Evolutionary conservation across 2,888 invertebrate genomes (phyloP).

Genomic region (Eristalis pertinax): DNA sequence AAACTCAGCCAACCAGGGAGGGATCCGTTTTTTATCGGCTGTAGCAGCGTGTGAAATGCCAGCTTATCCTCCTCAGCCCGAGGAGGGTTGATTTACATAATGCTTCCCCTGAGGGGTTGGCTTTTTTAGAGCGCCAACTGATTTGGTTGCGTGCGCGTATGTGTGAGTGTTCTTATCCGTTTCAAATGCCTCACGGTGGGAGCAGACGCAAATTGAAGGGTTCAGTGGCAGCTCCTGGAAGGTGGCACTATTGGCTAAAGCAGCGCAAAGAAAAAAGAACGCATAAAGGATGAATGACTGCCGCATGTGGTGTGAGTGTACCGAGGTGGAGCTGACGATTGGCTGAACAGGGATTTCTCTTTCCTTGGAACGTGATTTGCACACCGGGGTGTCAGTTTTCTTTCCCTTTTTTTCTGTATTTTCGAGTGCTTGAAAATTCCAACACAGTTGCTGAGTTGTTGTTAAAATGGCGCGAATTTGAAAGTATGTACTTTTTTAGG

Average conservation of each 20-base stretch:
- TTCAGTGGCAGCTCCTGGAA: slow-evolving; percentile 35
- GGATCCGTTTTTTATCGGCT: slow-evolving; percentile 24
- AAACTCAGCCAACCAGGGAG: slow-evolving; percentile 23
- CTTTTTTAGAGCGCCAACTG: slow-evolving; percentile 70
- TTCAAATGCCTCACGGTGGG: slow-evolving; percentile 55
- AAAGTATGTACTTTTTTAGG: background rate
- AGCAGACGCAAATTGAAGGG: slow-evolving; percentile 73
- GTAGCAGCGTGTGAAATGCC: slow-evolving; percentile 46
- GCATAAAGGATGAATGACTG: background rate
- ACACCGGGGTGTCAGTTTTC: background rate
- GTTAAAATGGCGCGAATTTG: slow-evolving; percentile 50
- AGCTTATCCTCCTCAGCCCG: slow-evolving; percentile 22
- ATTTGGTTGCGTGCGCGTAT: slow-evolving; percentile 39
- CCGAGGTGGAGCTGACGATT: background rate
- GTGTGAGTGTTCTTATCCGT: background rate
- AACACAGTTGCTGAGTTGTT: slow-evolving; percentile 8
- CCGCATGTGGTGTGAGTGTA: background rate
- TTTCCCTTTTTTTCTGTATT: background rate
- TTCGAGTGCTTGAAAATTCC: background rate
- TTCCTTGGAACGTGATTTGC: background rate
- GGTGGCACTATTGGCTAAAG: slow-evolving; percentile 51
- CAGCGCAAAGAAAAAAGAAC: slow-evolving; percentile 44
- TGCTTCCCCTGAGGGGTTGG: slow-evolving; percentile 73
- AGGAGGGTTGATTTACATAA: slow-evolving; percentile 73
- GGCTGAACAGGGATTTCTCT: background rate